Evolutionary conservation across 2,888 invertebrate genomes (phyloP).

Genomic region (Seira ritae): DNA sequence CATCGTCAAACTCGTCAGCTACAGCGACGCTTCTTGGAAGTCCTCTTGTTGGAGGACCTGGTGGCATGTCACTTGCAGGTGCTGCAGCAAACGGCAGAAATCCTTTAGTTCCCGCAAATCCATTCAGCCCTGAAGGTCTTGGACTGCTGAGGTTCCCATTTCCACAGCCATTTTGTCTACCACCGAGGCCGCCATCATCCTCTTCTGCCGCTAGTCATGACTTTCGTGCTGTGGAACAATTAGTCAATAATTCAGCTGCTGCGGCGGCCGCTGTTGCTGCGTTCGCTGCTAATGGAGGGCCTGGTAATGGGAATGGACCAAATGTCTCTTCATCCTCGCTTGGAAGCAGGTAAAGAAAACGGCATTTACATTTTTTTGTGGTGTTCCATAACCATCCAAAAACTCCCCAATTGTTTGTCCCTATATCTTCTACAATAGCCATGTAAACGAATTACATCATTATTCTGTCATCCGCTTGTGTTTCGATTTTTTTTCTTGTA

Average conservation of each 20-base stretch:
- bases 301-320: not conserved
- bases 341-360: slow-evolving; percentile 4
- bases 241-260: slow-evolving; percentile 68
- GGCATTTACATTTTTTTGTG: not conserved
- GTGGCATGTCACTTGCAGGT: slow-evolving; percentile 25
- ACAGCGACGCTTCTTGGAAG: slow-evolving; percentile 32
- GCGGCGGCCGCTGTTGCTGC: slow-evolving; percentile 45
- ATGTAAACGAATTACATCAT: no score
- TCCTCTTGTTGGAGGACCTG: slow-evolving; percentile 19
- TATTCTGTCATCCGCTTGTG: no score
- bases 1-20: slow-evolving; percentile 47
- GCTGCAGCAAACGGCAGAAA: slow-evolving; percentile 40
- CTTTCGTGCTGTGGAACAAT: slow-evolving; percentile 73
- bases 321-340: not conserved
- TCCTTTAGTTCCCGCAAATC: slow-evolving; percentile 43
- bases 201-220: slow-evolving; percentile 72
- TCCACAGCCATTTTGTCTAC: slow-evolving; percentile 70
- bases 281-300: slow-evolving; percentile 30
- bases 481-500: no score
- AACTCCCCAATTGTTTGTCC: no score
- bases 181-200: slow-evolving; percentile 60
- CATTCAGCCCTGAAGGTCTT: slow-evolving; percentile 63
- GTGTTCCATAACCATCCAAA: no score
- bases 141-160: slow-evolving; percentile 71
- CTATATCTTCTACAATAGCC: no score